Base-by-base conservation (phyloP, 2,113 vertebrate species). In the Nanorana parkeri region DNA sequence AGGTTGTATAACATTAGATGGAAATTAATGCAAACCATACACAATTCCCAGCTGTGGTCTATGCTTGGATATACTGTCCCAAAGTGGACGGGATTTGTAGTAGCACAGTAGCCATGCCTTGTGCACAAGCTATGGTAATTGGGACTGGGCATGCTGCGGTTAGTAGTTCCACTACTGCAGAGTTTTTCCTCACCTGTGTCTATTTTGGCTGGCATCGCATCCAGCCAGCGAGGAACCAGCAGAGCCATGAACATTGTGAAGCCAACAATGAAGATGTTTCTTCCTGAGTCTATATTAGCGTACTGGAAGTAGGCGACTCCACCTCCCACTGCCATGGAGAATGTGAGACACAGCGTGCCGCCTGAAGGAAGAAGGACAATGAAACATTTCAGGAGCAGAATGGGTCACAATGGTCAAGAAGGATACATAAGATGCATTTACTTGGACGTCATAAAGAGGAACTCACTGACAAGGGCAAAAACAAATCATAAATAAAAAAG, bases 181-280 rank as follows among this genome's bases (percentile, higher is more conserved):
- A 21, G 1, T 2, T 19, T 58, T 15, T 20, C 29, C 63, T 26
- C 61, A 95, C 95, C 95, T 88, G 90, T 94, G 77, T 85, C 73
- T 55, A 93, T 82, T 26, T 86, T 85, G 52, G 74, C 52, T 0
- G 90, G 86, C 20, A 91, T 80, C 0, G 58, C 32, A 28, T 84
- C 0, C 4, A 96, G 89, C 95, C 95, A 96, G 32, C 90, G 89
- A 0, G 95, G 95, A 68, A 95, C 85, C 79, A 96, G 87, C 52
- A 96, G 85, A 0, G 94, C 95, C 94, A 95, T 96, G 88, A 96
- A 96, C 86, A 95, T 88, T 68, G 94, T 84, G 15, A 96, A 96
- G 60, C 95, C 96, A 0, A 95, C 94, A 15, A 95, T 95, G 89
- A 96, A 96, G 87, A 95, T 94, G 81, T 96, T 96, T 41, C 96